Evolutionary conservation across 1,140 invertebrate genomes (phyloP), one percentile per base, ranked within the genome.

Genomic region (Gryllus bimaculatus): DNA sequence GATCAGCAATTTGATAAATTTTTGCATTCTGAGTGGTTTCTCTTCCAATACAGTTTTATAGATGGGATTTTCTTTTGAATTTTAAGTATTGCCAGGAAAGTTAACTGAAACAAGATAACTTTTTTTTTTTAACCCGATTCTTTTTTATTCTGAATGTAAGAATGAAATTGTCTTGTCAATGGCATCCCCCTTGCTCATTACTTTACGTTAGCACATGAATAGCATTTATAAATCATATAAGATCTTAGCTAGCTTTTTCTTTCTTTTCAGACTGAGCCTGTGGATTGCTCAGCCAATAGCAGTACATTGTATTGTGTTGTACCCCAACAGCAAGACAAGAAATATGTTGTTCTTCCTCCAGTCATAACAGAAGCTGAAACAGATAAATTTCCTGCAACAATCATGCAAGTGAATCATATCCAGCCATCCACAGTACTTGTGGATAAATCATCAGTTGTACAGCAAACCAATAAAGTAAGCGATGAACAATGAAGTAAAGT

Each of bases 311-410:
- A 77, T 77, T 77, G 47, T 48, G 76, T 77, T 20, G 47, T 48
- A 48, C 76, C 47, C 48, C 76, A 77, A 20, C 78, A 54, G 12
- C 66, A 79, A 47, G 78, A 79, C 20, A 79, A 79, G 15, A 79
- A 79, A 74, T 74, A 74, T 74, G 66, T 79, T 8, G 73, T 79
- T 13, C 20, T 75, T 10, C 20, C 20, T 75, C 74, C 74, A 15
- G 48, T 79, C 47, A 74, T 73, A 48, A 79, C 48, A 66, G 49
- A 78, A 74, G 78, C 21, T 2, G 75, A 80, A 13, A 8, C 49
- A 20, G 76, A 77, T 20, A 76, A 78, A 76, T 76, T 48, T 79
- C 48, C 80, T 10, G 39, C 74, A 47, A 66, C 80, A 20, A 48
- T 77, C 13, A 77, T 77, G 76, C 47, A 77, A 77, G 47, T 48